Evolutionary conservation across 30 jellyfish, hydroid and myxozoan genomes (phyloP), one percentile per base, ranked within the genome.

Genomic region (Chironex yamaguchii): DNA sequence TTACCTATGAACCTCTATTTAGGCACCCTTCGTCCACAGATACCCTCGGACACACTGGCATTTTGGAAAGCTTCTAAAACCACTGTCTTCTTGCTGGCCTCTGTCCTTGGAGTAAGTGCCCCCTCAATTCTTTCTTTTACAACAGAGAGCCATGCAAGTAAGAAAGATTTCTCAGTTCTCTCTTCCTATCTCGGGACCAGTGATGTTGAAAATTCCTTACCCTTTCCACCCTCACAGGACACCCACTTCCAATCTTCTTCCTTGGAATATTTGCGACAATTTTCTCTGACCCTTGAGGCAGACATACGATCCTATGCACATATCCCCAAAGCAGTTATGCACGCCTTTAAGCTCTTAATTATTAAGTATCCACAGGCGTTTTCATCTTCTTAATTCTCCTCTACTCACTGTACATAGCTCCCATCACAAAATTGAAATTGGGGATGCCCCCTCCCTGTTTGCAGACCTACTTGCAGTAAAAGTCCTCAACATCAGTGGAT

Each of bases 381-480:
- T 79, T 30, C n/a, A n/a, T n/a, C n/a, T n/a, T n/a, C n/a, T n/a
- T n/a, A n/a, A 79, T 20, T 62, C 64, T 50, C 90, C 90, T 0
- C 81, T 79, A 0, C 64, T 81, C 4, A 21, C 82, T 24, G 52
- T 54, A 13, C 49, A 79, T 21, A 74, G 90, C n/a, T 79, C 64
- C 49, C 31, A 29, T 63, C 90, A 79, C 25, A 79, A 22, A 79
- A 58, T 12, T 13, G 36, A n/a, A 79, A 80, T 1, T 80, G 90
- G 6, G 82, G 64, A 11, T 52, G n/a, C n/a, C n/a, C n/a, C n/a
- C 90, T 17, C 79, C 81, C 90, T 0, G 90, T 79, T 21, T 79
- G 64, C 64, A 54, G 90, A 3, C 90, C 29, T 23, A 80, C 90
- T 52, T 62, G 64, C 49, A 80, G 82, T 29, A 30, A 79, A 50